A percentile compares a stretch with the other conserved stretches of the same genome.
These are phyloP conservation scores for Dromius quadrimaculatus DNA, from an alignment of 2,888 invertebrate genomes.

Conservation along the genomic window DNA sequence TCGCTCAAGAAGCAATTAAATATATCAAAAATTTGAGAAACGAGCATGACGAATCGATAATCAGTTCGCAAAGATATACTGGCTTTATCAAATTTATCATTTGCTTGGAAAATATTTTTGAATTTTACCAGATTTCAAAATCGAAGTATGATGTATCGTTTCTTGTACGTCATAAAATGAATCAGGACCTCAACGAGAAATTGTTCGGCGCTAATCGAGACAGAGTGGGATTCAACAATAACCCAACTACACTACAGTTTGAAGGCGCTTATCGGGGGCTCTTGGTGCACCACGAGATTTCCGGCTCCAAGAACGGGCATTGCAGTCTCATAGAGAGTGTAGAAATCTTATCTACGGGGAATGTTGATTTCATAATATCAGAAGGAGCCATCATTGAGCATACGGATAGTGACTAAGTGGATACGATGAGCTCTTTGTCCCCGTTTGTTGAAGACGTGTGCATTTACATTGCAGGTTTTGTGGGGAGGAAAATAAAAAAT, in stretches of 20 bases:
- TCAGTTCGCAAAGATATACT: background rate
- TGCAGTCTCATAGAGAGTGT: background rate
- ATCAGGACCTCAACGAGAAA: background rate
- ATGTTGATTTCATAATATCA: background rate
- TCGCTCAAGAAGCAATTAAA: background rate
- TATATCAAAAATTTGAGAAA: background rate
- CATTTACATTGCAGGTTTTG: too few species aligned
- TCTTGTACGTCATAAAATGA: background rate
- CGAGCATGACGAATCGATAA: background rate
- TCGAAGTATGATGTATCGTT: background rate
- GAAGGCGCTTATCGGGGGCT: background rate
- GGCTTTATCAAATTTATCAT: background rate
- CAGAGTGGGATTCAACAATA: background rate
- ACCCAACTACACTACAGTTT: background rate
- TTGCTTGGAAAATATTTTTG: background rate
- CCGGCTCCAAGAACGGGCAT: background rate
- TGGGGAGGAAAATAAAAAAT: too few species aligned
- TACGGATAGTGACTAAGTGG: too few species aligned
- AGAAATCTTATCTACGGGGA: background rate
- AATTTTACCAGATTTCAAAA: background rate
- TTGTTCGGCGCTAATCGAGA: background rate
- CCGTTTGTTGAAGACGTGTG: background rate
- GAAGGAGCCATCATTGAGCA: background rate
- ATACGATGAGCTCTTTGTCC: background rate
- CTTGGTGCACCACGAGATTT: background rate